Base-by-base conservation (phyloP, 2,888 invertebrate species). In the Eristalinus sepulchralis region DNA sequence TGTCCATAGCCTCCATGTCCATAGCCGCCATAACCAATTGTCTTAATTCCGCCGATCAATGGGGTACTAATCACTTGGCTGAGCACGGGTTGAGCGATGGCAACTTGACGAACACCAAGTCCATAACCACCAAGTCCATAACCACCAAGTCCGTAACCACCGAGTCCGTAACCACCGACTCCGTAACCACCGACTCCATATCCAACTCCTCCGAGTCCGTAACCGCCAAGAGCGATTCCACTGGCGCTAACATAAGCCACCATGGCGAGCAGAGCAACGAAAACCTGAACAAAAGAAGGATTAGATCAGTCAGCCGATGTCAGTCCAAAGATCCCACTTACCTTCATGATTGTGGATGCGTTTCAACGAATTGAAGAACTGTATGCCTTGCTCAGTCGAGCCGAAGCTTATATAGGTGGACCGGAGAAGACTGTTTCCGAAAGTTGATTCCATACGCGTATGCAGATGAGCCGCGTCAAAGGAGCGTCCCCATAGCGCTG, bases 331-430 rank as follows among this genome's bases (percentile, higher is more conserved):
- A n/a, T 17, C 8, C 2, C 36, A 20, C 76, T 82, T 22, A 82
- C 82, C 31, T 82, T 82, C 82, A 82, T 82, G 39, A 10, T 27
- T 33, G 11, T 57, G 76, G 63, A 76, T 72, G 10, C 13, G 36
- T 39, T 31, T 31, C 33, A 34, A 53, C 39, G 62, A 63, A 34
- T 64, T 47, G 24, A 33, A 39, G 20, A 68, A 64, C 31, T 17
- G 17, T 47, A 47, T 20, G 17, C 47, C 17, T 17, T 47, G 8
- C 17, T 47, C 17, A 17, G 47, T 17, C 17, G 47, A 17, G 47
- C 17, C 8, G 17, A 2, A 13, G 6, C 60, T 76, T 76, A 76
- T 76, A 76, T 76, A 68, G 59, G 11, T 47, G 4, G n/a, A 0
- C 17, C 1, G 47, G 17, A 0, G 17, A 47, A 47, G 8, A 47